phyloP scores from a whole-genome alignment of 1,140 invertebrate species.

The Rhyzopertha dominica region DNA sequence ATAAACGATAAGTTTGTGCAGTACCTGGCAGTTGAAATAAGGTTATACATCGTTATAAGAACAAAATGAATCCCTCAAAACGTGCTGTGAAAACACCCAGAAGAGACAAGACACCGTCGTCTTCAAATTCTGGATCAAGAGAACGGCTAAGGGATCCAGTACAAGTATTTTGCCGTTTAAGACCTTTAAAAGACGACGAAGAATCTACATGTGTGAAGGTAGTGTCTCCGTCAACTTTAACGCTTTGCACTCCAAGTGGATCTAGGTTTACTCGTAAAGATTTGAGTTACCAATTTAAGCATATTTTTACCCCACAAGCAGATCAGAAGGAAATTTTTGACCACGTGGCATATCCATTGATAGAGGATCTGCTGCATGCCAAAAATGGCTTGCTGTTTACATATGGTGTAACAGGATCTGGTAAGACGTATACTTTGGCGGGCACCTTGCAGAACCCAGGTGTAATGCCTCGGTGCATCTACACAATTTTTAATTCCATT shows the following conservation, averaged over 20 bases:
- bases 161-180: slow-evolving; percentile 78
- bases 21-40: too few species aligned
- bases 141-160: slow-evolving; percentile 70
- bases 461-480: slow-evolving; percentile 81
- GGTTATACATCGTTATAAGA: too few species aligned
- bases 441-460: slow-evolving; percentile 73
- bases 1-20: too few species aligned
- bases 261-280: slow-evolving; percentile 58
- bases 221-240: slow-evolving; percentile 62
- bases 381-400: slow-evolving; percentile 91
- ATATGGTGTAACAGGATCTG: slow-evolving; percentile 95
- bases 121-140: too few species aligned
- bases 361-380: slow-evolving; percentile 72
- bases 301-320: slow-evolving; percentile 75
- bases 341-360: slow-evolving; percentile 76
- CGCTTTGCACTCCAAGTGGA: slow-evolving; percentile 62
- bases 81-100: too few species aligned
- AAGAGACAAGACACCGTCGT: too few species aligned
- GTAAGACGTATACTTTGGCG: slow-evolving; percentile 95
- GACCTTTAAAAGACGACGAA: slow-evolving; percentile 63
- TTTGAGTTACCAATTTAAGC: slow-evolving; percentile 72
- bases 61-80: too few species aligned
- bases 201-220: slow-evolving; percentile 68
- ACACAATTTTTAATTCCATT: slow-evolving; percentile 90
- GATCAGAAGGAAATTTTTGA: slow-evolving; percentile 84